Conservation (phyloP, 2,888 invertebrate species). For the Caenorhabditis sulstoni region DNA sequence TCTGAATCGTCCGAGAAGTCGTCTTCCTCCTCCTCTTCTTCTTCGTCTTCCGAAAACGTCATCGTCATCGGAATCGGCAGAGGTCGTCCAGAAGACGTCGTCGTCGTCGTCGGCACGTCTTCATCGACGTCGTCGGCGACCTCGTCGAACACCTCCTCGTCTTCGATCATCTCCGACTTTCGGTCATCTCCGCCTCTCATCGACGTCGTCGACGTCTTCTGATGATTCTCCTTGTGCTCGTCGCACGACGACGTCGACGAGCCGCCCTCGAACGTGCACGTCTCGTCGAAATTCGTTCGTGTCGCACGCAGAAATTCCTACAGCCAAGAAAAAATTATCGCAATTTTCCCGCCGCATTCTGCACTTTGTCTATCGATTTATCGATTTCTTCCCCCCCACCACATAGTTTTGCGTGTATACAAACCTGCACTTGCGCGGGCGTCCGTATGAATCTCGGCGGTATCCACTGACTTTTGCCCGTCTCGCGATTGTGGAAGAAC, state of each 20-base stretch:
- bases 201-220: neutral
- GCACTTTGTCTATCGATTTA: neutral
- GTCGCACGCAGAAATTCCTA: conserved; percentile 55
- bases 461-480: conserved; percentile 78
- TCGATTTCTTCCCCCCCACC: no score
- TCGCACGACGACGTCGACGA: conserved; percentile 10
- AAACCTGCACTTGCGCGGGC: conserved; percentile 70
- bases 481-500: conserved; percentile 72
- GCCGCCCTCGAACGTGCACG: conserved; percentile 51
- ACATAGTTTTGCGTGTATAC: no score
- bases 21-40: conserved; percentile 12
- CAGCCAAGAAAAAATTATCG: conserved; percentile 23
- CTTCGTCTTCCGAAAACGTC: conserved; percentile 22
- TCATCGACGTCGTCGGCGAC: conserved; percentile 49
- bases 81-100: conserved; percentile 2
- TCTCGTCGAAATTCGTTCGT: conserved; percentile 38
- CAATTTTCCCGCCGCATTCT: neutral
- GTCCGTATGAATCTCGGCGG: conserved; percentile 72
- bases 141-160: conserved; percentile 63
- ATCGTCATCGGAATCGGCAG: conserved; percentile 15
- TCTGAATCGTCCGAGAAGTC: conserved; percentile 41
- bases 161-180: conserved; percentile 27
- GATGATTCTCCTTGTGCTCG: conserved; percentile 46
- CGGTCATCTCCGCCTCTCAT: neutral
- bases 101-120: no score